These are phyloP conservation scores for Clarias fuscus DNA, from an alignment of 2,797 vertebrate species.

Conservation along the genomic window DNA sequence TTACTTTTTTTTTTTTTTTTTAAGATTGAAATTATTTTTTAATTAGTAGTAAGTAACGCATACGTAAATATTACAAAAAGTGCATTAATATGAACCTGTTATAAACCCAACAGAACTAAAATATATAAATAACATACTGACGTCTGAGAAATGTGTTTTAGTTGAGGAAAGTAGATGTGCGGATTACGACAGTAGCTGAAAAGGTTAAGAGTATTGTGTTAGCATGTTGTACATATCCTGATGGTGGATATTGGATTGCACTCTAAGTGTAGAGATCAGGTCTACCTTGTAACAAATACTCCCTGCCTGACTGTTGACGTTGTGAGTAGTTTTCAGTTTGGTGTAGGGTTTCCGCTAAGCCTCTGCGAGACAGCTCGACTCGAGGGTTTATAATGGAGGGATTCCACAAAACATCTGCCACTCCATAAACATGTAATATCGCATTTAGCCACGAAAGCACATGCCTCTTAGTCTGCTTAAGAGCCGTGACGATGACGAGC, in stretches of 20 bases:
- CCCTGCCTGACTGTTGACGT: constrained; percentile 45
- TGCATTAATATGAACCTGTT: neutral
- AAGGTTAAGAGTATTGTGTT: neutral
- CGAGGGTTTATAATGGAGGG: constrained; percentile 38
- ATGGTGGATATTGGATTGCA: constrained; percentile 5
- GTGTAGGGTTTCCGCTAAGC: constrained; percentile 47
- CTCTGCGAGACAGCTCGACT: constrained; percentile 36
- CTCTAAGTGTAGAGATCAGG: neutral
- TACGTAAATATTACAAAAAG: neutral
- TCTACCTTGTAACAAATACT: constrained; percentile 24
- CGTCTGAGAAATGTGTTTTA: neutral
- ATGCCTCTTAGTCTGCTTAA: constrained; percentile 2
- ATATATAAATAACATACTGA: neutral
- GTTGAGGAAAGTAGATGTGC: neutral
- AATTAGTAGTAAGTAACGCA: neutral
- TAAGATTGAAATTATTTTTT: neutral
- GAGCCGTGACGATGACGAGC: constrained; percentile 11
- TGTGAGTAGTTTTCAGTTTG: constrained; percentile 32
- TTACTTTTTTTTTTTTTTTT: neutral
- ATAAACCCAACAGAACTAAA: too few relatives aligned
- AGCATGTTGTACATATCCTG: constrained; percentile 7
- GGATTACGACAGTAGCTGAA: neutral
- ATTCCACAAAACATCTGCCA: constrained; percentile 53
- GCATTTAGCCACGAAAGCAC: constrained; percentile 20
- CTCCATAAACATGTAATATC: constrained; percentile 29